Percentiles rank a stretch among this genome's conserved stretches.
Evolutionary conservation across 2,113 vertebrate species (phyloP).

Genomic region (Excalfactoria chinensis): DNA sequence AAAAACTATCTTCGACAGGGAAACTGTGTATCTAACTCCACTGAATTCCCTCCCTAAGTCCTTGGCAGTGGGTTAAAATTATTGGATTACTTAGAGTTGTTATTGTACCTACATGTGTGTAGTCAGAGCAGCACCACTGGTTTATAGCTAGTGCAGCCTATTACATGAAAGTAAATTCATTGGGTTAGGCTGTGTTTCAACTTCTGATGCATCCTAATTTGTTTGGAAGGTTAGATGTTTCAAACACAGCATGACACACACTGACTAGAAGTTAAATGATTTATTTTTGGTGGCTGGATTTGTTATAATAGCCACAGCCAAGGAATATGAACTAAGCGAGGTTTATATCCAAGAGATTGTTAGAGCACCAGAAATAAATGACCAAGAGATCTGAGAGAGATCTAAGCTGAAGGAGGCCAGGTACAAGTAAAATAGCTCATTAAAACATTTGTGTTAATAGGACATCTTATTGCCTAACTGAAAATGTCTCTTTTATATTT

Average conservation of each 20-base stretch:
- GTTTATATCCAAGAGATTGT: constrained; percentile 24
- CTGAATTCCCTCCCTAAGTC: not conserved
- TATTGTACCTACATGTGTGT: not conserved
- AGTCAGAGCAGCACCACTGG: not conserved
- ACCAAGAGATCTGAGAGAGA: constrained; percentile 1
- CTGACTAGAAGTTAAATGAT: not conserved
- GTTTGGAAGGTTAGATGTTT: not conserved
- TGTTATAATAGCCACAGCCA: not conserved
- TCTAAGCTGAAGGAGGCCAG: constrained; percentile 24
- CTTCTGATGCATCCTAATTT: not conserved
- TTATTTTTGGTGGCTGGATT: not conserved
- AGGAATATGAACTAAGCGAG: constrained; percentile 14
- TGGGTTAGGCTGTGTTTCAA: not conserved
- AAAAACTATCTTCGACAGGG: not conserved
- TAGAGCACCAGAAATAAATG: constrained; percentile 23
- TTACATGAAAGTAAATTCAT: not conserved
- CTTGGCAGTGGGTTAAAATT: not conserved
- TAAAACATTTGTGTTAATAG: constrained; percentile 34
- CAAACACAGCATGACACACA: not conserved
- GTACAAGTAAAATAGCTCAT: constrained; percentile 61
- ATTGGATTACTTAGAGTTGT: not conserved
- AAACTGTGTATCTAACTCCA: not conserved
- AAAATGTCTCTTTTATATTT: constrained; percentile 19
- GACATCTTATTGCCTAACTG: constrained; percentile 22
- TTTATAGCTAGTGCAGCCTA: not conserved